These are phyloP conservation scores for Microplitis demolitor DNA, from an alignment of 1,140 invertebrate species.

Conservation along the genomic window DNA sequence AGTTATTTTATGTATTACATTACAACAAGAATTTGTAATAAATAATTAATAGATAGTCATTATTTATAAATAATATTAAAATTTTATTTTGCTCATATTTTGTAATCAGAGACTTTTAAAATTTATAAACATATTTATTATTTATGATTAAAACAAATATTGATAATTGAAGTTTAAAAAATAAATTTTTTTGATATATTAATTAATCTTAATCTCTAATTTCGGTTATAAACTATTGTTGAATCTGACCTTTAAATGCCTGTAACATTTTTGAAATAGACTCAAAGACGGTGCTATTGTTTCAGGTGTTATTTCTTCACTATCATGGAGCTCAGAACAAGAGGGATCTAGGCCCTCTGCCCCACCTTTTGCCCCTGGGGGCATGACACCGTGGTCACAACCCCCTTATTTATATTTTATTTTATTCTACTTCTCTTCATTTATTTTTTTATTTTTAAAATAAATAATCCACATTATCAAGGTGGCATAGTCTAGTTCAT, in stretches of 20 bases:
- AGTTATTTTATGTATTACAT: too few relatives aligned
- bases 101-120: too few relatives aligned
- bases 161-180: too few relatives aligned
- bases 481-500: background rate
- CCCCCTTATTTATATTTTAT: slow-evolving; percentile 1
- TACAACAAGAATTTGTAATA: too few relatives aligned
- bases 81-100: too few relatives aligned
- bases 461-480: background rate
- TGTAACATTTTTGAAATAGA: slow-evolving; percentile 56
- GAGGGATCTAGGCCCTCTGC: slow-evolving; percentile 56
- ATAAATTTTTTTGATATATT: background rate
- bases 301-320: slow-evolving; percentile 45
- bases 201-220: slow-evolving; percentile 4
- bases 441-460: background rate
- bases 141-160: too few relatives aligned
- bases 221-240: too few relatives aligned
- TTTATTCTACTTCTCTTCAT: background rate
- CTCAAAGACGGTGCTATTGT: slow-evolving; percentile 47
- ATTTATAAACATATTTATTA: too few relatives aligned
- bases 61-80: too few relatives aligned
- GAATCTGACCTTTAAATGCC: slow-evolving; percentile 57
- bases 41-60: background rate
- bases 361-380: slow-evolving; percentile 53
- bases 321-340: slow-evolving; percentile 52
- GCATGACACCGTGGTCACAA: slow-evolving; percentile 49